Conservation (phyloP, 2,888 invertebrate species). For the Saturnia pavonia region DNA sequence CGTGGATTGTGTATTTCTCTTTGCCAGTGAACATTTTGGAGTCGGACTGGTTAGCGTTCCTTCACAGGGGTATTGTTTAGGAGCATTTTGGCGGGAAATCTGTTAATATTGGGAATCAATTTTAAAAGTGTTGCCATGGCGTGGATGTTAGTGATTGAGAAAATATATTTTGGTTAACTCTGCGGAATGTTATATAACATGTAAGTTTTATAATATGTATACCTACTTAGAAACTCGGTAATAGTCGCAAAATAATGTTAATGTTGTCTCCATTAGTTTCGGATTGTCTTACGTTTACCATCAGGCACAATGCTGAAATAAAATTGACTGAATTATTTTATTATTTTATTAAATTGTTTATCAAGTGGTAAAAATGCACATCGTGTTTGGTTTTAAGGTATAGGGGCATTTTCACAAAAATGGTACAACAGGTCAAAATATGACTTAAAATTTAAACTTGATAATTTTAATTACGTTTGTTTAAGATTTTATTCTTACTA, state of each 20-base stretch:
- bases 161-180: neutral
- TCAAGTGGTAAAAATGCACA: too few species aligned
- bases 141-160: neutral
- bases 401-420: too few species aligned
- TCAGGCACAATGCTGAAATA: too few species aligned
- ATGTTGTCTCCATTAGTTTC: too few species aligned
- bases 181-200: neutral
- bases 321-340: too few species aligned
- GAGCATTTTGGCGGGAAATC: constrained; percentile 68
- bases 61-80: constrained; percentile 39
- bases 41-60: constrained; percentile 52
- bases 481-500: too few species aligned
- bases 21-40: constrained; percentile 48
- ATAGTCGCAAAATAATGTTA: neutral
- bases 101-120: constrained; percentile 20
- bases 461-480: too few species aligned
- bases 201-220: constrained; percentile 3
- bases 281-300: too few species aligned
- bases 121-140: neutral
- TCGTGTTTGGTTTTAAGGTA: too few species aligned
- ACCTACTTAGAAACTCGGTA: neutral
- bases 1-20: constrained; percentile 45
- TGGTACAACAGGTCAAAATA: too few species aligned
- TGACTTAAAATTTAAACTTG: too few species aligned
- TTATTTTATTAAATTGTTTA: too few species aligned